Evolutionary conservation across 2,888 invertebrate genomes (phyloP).

Genomic region (Seladonia tumulorum): DNA sequence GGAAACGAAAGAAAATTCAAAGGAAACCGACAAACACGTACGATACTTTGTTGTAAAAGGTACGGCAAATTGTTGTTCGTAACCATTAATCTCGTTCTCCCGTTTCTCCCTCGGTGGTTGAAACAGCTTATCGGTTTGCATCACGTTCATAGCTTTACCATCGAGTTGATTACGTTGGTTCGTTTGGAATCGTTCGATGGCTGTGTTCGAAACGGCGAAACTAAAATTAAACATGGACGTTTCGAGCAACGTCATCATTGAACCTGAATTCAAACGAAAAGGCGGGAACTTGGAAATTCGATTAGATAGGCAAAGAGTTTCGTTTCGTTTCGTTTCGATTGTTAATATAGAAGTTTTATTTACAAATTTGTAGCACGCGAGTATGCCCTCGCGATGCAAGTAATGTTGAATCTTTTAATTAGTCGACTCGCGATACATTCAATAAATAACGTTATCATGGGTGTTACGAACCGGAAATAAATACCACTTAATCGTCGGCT

Average conservation of each 20-base stretch:
- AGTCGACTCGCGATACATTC: conserved; percentile 73
- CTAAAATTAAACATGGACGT: not conserved
- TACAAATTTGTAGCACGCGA: conserved; percentile 74
- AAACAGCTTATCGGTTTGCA: conserved; percentile 46
- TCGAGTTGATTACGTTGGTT: not conserved
- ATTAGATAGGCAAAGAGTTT: not conserved
- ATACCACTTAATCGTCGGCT: conserved; percentile 71
- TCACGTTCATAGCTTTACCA: conserved; percentile 71
- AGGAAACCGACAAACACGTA: conserved; percentile 13
- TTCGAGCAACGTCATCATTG: conserved; percentile 2
- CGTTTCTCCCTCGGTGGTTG: conserved; percentile 47
- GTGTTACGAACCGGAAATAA: conserved; percentile 76
- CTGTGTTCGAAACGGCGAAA: not conserved
- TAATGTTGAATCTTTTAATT: conserved; percentile 56
- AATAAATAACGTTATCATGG: conserved; percentile 81
- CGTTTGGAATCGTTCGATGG: not conserved
- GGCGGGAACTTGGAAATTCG: not conserved
- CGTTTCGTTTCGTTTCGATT: conserved; percentile 46
- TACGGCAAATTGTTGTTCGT: conserved; percentile 27
- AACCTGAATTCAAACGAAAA: not conserved
- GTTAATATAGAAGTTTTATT: conserved; percentile 77
- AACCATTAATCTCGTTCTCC: conserved; percentile 38
- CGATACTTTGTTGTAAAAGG: conserved; percentile 1
- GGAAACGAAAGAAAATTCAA: not conserved
- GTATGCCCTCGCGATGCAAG: conserved; percentile 61